phyloP scores from a whole-genome alignment of 2,113 vertebrate species.

The Oostethus manadensis region DNA sequence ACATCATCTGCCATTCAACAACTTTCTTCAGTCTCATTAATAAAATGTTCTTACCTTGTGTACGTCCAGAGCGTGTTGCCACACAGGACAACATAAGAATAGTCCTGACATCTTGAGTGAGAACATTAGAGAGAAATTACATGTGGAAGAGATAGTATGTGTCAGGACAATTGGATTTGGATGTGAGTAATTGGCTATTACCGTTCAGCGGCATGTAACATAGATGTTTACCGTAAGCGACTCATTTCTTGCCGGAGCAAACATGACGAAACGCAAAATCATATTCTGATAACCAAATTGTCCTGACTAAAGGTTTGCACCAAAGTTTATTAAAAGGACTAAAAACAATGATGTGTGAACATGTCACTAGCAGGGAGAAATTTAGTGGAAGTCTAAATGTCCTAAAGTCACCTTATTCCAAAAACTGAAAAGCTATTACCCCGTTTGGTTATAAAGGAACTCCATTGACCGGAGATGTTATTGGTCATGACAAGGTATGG shows the following conservation, averaged over 20 bases:
- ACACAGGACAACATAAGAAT: slow-evolving; percentile 44
- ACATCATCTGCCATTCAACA: not conserved
- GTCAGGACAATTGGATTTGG: slow-evolving; percentile 63
- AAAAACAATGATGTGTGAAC: not conserved
- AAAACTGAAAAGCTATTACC: not conserved
- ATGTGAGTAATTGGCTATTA: slow-evolving; percentile 66
- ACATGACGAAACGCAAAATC: slow-evolving; percentile 26
- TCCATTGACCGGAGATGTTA: not conserved
- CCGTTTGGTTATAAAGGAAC: not conserved
- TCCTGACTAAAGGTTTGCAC: not conserved
- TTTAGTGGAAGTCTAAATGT: not conserved
- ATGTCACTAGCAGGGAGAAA: not conserved
- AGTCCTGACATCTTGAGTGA: slow-evolving; percentile 31
- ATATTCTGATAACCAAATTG: slow-evolving; percentile 28
- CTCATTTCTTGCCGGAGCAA: slow-evolving; percentile 48
- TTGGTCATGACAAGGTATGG: not conserved
- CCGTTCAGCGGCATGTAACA: slow-evolving; percentile 52
- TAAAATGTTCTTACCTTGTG: slow-evolving; percentile 42
- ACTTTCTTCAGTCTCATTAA: slow-evolving; percentile 38
- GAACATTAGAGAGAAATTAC: slow-evolving; percentile 60
- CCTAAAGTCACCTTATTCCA: not conserved
- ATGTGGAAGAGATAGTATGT: slow-evolving; percentile 50
- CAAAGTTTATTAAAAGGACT: not conserved
- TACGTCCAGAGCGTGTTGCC: slow-evolving; percentile 20
- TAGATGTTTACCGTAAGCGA: slow-evolving; percentile 37